phyloP scores from a whole-genome alignment of 2,888 invertebrate species.

The Gnatocerus cornutus region DNA sequence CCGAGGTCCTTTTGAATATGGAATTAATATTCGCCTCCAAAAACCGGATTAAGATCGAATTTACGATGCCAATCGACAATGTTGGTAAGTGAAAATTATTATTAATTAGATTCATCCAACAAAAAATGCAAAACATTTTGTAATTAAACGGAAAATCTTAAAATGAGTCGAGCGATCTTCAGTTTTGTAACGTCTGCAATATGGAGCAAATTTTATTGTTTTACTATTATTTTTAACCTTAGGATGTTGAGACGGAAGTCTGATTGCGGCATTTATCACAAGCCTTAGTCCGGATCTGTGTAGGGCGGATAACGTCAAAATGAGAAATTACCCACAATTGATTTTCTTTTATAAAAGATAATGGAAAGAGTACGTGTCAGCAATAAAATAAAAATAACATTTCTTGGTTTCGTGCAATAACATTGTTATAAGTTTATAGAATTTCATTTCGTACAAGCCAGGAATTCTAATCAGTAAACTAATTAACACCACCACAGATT shows the following conservation, averaged over 20 bases:
- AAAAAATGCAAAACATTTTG: background rate
- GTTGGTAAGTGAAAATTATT: no score
- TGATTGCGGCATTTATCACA: conserved; percentile 50
- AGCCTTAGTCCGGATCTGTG: conserved; percentile 48
- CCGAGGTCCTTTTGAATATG: conserved; percentile 38
- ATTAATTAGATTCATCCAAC: background rate
- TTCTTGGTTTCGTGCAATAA: conserved; percentile 46
- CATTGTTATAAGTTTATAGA: conserved; percentile 12
- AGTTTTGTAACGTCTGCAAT: no score
- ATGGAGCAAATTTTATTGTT: no score
- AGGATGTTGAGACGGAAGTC: conserved; percentile 3
- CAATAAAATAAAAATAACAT: conserved; percentile 49
- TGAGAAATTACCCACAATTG: conserved; percentile 51
- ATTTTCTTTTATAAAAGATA: conserved; percentile 53
- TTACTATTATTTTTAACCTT: background rate
- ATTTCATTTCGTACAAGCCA: conserved; percentile 4
- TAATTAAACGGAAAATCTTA: no score
- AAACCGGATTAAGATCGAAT: conserved; percentile 37
- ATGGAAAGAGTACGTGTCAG: conserved; percentile 48
- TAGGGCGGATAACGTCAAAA: conserved; percentile 50
- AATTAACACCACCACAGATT: conserved; percentile 13
- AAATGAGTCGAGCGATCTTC: no score
- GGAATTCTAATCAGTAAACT: conserved; percentile 18
- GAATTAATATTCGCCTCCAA: conserved; percentile 46
- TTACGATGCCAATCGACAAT: background rate